These are phyloP conservation scores for Leptinotarsa undecemlineata DNA, from an alignment of 1,140 invertebrate genomes.

Conservation along the genomic window DNA sequence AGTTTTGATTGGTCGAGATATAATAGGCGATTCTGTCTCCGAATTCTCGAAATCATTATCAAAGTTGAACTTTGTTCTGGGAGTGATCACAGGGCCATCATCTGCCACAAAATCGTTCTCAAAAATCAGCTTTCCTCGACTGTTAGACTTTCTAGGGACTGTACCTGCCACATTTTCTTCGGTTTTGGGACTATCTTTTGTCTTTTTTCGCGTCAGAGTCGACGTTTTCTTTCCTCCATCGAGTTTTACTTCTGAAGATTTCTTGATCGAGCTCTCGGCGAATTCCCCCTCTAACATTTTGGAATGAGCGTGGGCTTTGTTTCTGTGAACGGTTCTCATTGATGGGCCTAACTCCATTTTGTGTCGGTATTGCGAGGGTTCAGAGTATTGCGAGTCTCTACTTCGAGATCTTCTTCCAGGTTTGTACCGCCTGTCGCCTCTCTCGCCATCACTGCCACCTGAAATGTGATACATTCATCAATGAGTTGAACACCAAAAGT, in stretches of 20 bases:
- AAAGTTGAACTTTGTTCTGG: constrained; percentile 41
- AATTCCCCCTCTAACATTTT: constrained; percentile 44
- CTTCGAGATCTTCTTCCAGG: constrained; percentile 48
- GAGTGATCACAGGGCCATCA: constrained; percentile 38
- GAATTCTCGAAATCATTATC: constrained; percentile 46
- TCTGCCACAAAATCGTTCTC: constrained; percentile 68
- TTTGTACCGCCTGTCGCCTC: constrained; percentile 50
- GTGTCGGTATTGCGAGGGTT: constrained; percentile 46
- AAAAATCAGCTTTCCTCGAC: constrained; percentile 62
- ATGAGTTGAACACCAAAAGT: too few relatives aligned
- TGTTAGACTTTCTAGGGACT: constrained; percentile 45
- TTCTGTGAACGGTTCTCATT: constrained; percentile 25
- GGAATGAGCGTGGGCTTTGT: constrained; percentile 39
- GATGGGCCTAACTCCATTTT: constrained; percentile 40
- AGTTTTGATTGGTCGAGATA: constrained; percentile 22
- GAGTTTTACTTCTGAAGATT: constrained; percentile 31
- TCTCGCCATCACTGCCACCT: constrained; percentile 53
- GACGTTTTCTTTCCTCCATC: constrained; percentile 43
- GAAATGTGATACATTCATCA: constrained; percentile 14
- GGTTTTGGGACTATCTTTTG: constrained; percentile 47
- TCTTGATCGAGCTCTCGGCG: constrained; percentile 36
- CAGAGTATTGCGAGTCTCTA: constrained; percentile 52
- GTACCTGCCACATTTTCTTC: constrained; percentile 42
- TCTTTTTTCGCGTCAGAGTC: constrained; percentile 40
- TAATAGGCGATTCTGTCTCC: constrained; percentile 36